Base-by-base conservation (phyloP, 2,113 vertebrate genomes). In the Hypomesus transpacificus region DNA sequence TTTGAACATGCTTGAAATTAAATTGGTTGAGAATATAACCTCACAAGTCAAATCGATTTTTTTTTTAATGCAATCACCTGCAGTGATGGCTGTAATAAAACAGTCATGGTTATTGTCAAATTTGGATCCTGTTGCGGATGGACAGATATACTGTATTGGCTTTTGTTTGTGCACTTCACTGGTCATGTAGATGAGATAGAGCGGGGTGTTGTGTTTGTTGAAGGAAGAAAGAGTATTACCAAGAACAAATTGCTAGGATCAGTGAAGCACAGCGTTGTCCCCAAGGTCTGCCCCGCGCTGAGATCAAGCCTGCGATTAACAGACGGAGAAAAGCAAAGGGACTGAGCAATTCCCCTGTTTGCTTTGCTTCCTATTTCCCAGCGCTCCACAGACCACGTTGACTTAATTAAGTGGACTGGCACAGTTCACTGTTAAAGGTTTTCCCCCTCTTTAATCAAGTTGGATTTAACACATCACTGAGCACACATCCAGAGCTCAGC, bases 401-500 rank as follows among this genome's bases (percentile, higher is more conserved):
- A 87, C 89, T 86, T 92, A 87, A 92, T 93, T 88, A 91, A 86
- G 82, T 86, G 82, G 85, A 83, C 86, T 74, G 75, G 87, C 82
- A 80, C 77, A 64, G 83, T 85, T 84, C 85, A 75, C 84, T 87
- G 85, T 90, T 69, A 66, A 84, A 77, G 78, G 80, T 54, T 64
- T 86, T 86, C 84, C 84, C 81, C 77, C 63, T 80, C 81, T 87
- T 92, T 90, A 92, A 92, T 92, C 89, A 91, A 89, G 82, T 77
- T n/a, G 86, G 90, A 92, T 91, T 92, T 89, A 89, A 86, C 89
- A 88, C 90, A 82, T 83, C 83, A 73, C 75, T 87, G 85, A 84
- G 52, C 84, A 16, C 70, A 77, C 78, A 81, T 73, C 67, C 77
- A 75, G 53, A 82, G 73, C 76, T 78, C 82, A 86, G 84, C 77